phyloP scores from a whole-genome alignment of 2,113 vertebrate species.

The Chiloscyllium plagiosum region DNA sequence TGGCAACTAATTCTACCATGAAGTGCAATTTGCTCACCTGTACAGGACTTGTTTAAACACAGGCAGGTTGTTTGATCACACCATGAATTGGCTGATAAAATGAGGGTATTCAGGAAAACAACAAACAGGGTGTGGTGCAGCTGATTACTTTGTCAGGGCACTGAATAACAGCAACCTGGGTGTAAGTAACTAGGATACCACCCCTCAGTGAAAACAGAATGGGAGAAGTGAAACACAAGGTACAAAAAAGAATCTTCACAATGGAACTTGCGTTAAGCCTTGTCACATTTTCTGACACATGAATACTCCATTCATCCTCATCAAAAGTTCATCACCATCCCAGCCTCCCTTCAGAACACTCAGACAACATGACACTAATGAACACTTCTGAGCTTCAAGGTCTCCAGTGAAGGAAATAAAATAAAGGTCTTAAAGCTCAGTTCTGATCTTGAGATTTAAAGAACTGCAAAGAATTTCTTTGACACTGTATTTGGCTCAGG shows the following conservation, averaged over 20 bases:
- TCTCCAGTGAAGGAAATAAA: neutral
- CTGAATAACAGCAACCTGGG: neutral
- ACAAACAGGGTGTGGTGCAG: neutral
- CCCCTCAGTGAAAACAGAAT: neutral
- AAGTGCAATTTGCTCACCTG: neutral
- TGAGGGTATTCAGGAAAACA: neutral
- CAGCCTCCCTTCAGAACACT: neutral
- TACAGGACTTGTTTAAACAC: neutral
- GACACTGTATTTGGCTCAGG: neutral
- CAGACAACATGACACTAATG: neutral
- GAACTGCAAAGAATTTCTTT: neutral
- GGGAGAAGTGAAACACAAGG: neutral
- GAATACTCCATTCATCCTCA: neutral
- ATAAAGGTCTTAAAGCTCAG: neutral
- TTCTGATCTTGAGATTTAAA: neutral
- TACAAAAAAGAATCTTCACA: neutral
- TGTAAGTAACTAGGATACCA: neutral
- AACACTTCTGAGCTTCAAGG: neutral
- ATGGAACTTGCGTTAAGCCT: neutral
- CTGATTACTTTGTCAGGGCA: neutral
- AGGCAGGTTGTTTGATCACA: neutral
- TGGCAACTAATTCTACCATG: neutral
- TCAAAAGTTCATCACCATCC: neutral
- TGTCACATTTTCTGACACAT: neutral
- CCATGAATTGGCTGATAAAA: no score